Evolutionary conservation across 2,888 invertebrate genomes (phyloP).

Genomic region (Hedya salicella): DNA sequence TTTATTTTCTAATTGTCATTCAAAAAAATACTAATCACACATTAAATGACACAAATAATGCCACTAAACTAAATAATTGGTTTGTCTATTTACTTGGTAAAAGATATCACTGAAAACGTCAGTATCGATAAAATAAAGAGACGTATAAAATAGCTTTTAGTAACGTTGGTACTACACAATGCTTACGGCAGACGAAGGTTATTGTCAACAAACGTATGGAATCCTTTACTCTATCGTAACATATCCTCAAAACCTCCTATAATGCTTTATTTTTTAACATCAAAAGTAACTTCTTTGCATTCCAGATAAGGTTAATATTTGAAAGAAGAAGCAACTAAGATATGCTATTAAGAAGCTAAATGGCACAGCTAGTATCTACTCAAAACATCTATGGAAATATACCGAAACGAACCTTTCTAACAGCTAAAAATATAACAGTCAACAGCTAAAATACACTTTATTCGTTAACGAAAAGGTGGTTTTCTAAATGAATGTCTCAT

Average conservation of each 20-base stretch:
- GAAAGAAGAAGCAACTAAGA: neutral
- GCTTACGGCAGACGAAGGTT: conserved; percentile 1
- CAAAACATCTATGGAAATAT: conserved; percentile 8
- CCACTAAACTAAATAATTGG: too few species aligned
- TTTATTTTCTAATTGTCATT: too few species aligned
- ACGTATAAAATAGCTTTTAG: conserved; percentile 13
- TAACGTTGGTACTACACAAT: conserved; percentile 8
- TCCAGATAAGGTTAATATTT: neutral
- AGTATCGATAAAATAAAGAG: neutral
- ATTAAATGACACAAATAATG: too few species aligned
- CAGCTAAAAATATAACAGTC: conserved; percentile 10
- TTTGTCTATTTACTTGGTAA: too few species aligned
- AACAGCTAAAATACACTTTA: too few species aligned
- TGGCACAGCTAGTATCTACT: conserved; percentile 1
- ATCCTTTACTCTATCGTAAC: neutral
- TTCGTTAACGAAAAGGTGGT: neutral
- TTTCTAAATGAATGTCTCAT: neutral
- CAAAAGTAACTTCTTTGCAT: neutral
- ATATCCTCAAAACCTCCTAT: conserved; percentile 7
- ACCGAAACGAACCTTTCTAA: neutral
- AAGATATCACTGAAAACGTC: too few species aligned
- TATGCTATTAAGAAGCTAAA: neutral
- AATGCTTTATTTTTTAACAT: neutral
- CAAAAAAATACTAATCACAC: too few species aligned
- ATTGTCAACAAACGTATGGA: conserved; percentile 22